Evolutionary conservation across 2,797 vertebrate species (phyloP).

Genomic region (Sebastolobus altivelis): DNA sequence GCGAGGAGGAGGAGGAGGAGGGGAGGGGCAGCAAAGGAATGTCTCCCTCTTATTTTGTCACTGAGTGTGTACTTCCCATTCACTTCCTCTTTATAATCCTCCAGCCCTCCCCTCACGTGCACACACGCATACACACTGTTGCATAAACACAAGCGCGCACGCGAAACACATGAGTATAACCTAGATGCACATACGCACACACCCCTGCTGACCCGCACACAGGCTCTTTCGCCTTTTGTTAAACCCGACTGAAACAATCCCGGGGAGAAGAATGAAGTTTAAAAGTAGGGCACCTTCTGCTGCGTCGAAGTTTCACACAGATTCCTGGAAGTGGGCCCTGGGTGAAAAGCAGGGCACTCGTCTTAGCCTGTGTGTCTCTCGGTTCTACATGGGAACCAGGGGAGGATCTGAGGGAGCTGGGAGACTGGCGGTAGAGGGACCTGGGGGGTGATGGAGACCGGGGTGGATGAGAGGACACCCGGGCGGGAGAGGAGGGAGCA

Average conservation of each 20-base stretch:
- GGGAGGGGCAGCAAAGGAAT: conserved; percentile 85
- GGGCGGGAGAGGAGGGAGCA: conserved; percentile 41
- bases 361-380: conserved; percentile 57
- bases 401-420: conserved; percentile 60
- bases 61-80: conserved; percentile 87
- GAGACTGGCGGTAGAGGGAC: conserved; percentile 33
- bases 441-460: conserved; percentile 27
- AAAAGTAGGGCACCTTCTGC: conserved; percentile 88
- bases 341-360: conserved; percentile 66
- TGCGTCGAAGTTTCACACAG: conserved; percentile 77
- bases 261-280: conserved; percentile 81
- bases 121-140: conserved; percentile 62
- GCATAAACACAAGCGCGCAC: conserved; percentile 49
- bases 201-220: conserved; percentile 72
- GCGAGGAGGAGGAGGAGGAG: conserved; percentile 53
- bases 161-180: conserved; percentile 50
- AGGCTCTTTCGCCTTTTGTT: conserved; percentile 78
- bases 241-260: conserved; percentile 78
- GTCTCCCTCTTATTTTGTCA: conserved; percentile 86
- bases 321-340: conserved; percentile 79
- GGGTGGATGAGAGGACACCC: conserved; percentile 41
- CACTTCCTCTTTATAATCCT: conserved; percentile 85
- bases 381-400: conserved; percentile 77
- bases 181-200: conserved; percentile 73
- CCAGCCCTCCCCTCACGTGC: conserved; percentile 79